Evolutionary conservation across 2,888 invertebrate genomes (phyloP).

Genomic region (Mimas tiliae): DNA sequence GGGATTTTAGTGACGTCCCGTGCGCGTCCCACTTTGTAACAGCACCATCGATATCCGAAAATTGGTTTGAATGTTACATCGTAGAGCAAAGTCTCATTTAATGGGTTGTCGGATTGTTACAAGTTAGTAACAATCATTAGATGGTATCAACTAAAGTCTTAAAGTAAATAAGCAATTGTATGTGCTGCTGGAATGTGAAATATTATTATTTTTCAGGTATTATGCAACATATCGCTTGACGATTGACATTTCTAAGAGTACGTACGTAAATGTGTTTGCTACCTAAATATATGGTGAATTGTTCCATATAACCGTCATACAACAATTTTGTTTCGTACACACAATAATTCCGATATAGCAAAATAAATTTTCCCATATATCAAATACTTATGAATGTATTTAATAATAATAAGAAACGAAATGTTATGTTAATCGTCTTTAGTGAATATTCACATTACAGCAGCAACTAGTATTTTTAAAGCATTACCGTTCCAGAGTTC

Average conservation of each 20-base stretch:
- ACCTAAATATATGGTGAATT: no score
- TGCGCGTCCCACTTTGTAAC: constrained; percentile 15
- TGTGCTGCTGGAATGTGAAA: not conserved
- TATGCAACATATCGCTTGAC: not conserved
- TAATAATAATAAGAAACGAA: not conserved
- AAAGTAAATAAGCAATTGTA: not conserved
- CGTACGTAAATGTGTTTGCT: no score
- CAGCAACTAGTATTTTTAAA: constrained; percentile 1
- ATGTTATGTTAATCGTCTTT: not conserved
- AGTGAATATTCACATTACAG: not conserved
- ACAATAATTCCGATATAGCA: not conserved
- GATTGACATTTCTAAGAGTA: not conserved
- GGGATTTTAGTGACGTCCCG: constrained; percentile 17
- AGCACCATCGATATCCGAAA: constrained; percentile 9
- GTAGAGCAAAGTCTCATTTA: not conserved
- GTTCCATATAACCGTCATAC: no score
- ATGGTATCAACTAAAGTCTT: not conserved
- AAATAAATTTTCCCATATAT: not conserved
- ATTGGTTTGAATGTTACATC: constrained; percentile 12
- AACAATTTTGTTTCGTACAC: not conserved
- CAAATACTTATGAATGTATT: no score
- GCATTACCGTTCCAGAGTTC: not conserved
- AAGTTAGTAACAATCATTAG: constrained; percentile 9
- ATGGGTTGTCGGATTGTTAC: not conserved
- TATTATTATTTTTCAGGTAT: not conserved